Base-by-base conservation (phyloP, 2,113 vertebrate species). In the Anoplopoma fimbria region DNA sequence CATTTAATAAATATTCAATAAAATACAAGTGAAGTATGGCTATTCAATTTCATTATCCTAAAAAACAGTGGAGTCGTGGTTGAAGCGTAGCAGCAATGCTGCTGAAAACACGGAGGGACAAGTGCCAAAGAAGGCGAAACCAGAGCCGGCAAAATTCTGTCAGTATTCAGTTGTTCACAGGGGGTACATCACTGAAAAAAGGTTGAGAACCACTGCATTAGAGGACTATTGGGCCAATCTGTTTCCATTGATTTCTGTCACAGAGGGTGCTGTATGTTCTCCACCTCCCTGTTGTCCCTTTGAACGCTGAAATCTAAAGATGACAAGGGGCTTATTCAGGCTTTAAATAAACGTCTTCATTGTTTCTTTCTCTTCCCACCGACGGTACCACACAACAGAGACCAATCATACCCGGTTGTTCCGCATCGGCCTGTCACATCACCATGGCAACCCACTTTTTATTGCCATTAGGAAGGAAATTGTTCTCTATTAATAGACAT, bases 361-460 rank as follows among this genome's bases (percentile, higher is more conserved):
- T 83, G 89, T 89, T 84, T 63, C 67, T 34, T 77, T 36, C 86
- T 31, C 84, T 90, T 76, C 79, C 81, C 70, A 38, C 85, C 77
- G 76, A 84, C 82, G 23, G 45, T 19, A 53, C 82, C 14, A n/a
- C n/a, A n/a, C 68, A 79, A 61, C 65, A 38, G 17, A 70, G 58
- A 63, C 55, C 71, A 74, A 69, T 86, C 70, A 79, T 21, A 77
- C 45, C 78, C 82, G 73, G 88, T 75, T 87, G 87, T 73, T 81
- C 87, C 84, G 77, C 69, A 80, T 81, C 88, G 47, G 74, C 63
- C 83, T 72, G 69, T 61, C 75, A 61, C 45, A 76, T 92, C 72
- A 25, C 93, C 89, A 94, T 91, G 81, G 93, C 88, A 93, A 94
- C 86, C 6, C 51, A 55, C 38, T 86, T 81, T 87, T 89, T 86